phyloP scores from a whole-genome alignment of 2,797 vertebrate genomes.

The Sarcophilus harrisii region DNA sequence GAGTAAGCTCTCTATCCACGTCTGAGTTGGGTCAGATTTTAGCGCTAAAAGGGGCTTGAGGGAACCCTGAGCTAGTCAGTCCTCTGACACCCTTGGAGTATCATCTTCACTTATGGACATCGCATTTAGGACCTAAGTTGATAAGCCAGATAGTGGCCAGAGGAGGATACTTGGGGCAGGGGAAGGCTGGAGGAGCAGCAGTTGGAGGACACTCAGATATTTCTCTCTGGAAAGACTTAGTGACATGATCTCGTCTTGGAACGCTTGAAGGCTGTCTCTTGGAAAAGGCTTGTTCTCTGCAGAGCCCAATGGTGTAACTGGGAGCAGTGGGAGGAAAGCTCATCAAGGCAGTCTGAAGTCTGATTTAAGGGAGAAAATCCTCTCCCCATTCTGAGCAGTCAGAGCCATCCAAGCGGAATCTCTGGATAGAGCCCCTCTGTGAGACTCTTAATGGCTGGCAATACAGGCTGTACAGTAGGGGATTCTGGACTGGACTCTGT shows the following conservation, averaged over 20 bases:
- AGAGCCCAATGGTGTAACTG: neutral
- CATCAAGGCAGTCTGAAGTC: neutral
- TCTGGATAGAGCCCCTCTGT: neutral
- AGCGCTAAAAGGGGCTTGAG: neutral
- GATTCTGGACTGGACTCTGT: neutral
- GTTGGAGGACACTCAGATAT: neutral
- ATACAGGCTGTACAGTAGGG: neutral
- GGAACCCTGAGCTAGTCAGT: neutral
- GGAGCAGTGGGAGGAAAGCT: neutral
- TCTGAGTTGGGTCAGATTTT: neutral
- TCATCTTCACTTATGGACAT: neutral
- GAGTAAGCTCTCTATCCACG: neutral
- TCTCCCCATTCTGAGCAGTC: neutral
- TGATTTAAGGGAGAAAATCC: neutral
- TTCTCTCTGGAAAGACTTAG: neutral
- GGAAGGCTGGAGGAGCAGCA: neutral
- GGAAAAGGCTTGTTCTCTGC: neutral
- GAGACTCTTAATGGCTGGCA: neutral
- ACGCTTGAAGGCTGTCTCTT: neutral
- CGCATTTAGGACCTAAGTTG: neutral
- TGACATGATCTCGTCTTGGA: neutral
- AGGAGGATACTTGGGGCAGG: neutral
- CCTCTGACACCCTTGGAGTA: neutral
- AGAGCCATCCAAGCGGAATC: neutral
- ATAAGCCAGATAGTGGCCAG: neutral